A percentile compares a stretch with the other conserved stretches of the same genome.
phyloP scores from a whole-genome alignment of 30 jellyfish, hydroid and myxozoan species.

The Turritopsis dohrnii region DNA sequence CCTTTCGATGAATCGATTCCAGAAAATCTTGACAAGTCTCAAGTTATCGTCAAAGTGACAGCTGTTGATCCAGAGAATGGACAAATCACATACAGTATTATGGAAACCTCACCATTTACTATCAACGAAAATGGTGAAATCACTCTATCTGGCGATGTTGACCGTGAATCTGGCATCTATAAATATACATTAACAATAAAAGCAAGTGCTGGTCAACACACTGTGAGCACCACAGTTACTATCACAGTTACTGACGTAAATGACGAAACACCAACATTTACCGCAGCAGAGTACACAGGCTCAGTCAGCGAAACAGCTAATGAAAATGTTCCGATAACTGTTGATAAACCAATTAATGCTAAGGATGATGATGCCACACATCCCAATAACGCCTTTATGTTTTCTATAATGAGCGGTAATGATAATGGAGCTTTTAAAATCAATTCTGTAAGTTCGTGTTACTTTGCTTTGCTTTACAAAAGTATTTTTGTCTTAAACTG shows the following conservation, averaged over 20 bases:
- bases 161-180: constrained; percentile 36
- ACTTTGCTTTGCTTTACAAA: neutral
- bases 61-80: constrained; percentile 36
- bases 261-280: constrained; percentile 66
- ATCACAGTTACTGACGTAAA: constrained; percentile 68
- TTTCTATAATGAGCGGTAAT: constrained; percentile 23
- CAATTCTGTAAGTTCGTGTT: neutral
- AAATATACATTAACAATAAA: constrained; percentile 23
- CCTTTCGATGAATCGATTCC: neutral
- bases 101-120: constrained; percentile 3
- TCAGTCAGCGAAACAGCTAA: neutral
- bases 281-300: constrained; percentile 26
- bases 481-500: no score
- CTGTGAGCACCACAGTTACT: constrained; percentile 30
- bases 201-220: constrained; percentile 39
- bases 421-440: constrained; percentile 10
- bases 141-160: constrained; percentile 36
- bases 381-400: neutral
- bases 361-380: constrained; percentile 4
- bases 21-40: neutral
- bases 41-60: constrained; percentile 39
- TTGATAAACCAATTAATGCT: neutral
- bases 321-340: neutral
- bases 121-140: constrained; percentile 38
- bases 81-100: neutral